A percentile compares a stretch with the other conserved stretches of the same genome.
Conservation (phyloP, 2,888 invertebrate genomes). For the Drosophila koepferae region DNA sequence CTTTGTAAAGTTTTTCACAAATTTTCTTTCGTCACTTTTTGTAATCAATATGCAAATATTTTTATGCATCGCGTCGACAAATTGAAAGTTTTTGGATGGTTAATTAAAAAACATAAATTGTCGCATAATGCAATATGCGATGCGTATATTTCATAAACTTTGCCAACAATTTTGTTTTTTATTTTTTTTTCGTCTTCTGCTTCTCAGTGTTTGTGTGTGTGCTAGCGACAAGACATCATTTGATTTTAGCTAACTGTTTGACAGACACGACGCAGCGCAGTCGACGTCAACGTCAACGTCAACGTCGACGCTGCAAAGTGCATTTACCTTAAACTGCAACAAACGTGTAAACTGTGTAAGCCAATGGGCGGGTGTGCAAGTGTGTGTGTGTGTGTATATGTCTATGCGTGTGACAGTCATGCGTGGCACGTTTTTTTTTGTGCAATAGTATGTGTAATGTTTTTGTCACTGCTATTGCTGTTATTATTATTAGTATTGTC, state of each 20-base stretch:
- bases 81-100: slow-evolving; percentile 56
- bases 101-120: slow-evolving; percentile 79
- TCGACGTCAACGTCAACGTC: slow-evolving; percentile 12
- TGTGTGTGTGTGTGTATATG: slow-evolving; percentile 21
- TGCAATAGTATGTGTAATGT: slow-evolving; percentile 52
- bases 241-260: slow-evolving; percentile 41
- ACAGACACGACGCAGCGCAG: slow-evolving; percentile 21
- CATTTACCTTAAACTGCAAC: slow-evolving; percentile 79
- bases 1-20: slow-evolving; percentile 19
- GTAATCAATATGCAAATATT: slow-evolving; percentile 68
- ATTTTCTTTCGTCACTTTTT: slow-evolving; percentile 36
- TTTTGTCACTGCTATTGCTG: slow-evolving; percentile 11
- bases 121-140: slow-evolving; percentile 58
- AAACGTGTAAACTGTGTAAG: slow-evolving; percentile 39
- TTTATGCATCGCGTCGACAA: slow-evolving; percentile 38
- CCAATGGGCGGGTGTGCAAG: slow-evolving; percentile 49
- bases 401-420: slow-evolving; percentile 48
- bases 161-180: slow-evolving; percentile 20
- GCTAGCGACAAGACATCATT: slow-evolving; percentile 24
- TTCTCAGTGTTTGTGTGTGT: not conserved
- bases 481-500: slow-evolving; percentile 7
- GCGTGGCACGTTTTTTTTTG: slow-evolving; percentile 77
- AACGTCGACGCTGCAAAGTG: slow-evolving; percentile 57
- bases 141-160: slow-evolving; percentile 48
- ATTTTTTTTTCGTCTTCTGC: slow-evolving; percentile 9